A percentile compares a stretch with the other conserved stretches of the same genome.
Evolutionary conservation across 2,888 invertebrate species (phyloP).

Genomic region (Oasisia sp.): DNA sequence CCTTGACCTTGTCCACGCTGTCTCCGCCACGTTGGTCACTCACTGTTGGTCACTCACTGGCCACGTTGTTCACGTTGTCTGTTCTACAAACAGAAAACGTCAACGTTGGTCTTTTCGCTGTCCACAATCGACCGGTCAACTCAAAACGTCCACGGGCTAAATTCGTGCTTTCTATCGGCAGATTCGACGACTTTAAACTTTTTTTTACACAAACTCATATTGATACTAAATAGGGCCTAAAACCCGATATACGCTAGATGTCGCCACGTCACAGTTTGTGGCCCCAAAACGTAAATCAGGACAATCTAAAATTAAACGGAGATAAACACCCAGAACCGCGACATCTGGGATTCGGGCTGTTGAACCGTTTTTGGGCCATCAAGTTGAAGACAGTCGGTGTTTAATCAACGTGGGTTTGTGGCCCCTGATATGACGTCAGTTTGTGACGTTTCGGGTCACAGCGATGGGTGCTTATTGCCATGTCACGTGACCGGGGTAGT

Average conservation of each 20-base stretch:
- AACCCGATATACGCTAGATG: too few relatives aligned
- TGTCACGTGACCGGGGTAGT: neutral
- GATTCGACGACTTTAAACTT: neutral
- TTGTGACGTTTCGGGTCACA: neutral
- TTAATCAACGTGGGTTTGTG: neutral
- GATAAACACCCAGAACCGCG: neutral
- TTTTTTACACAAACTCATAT: too few relatives aligned
- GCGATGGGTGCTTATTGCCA: neutral
- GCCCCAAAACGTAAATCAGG: neutral
- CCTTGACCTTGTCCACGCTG: too few relatives aligned
- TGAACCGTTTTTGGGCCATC: too few relatives aligned
- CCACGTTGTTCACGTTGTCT: too few relatives aligned
- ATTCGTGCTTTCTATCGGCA: neutral
- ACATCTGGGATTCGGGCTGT: too few relatives aligned
- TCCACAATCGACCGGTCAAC: neutral
- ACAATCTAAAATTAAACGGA: neutral
- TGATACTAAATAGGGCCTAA: too few relatives aligned
- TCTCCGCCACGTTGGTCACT: too few relatives aligned
- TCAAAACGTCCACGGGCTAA: neutral
- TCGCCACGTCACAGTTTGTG: too few relatives aligned
- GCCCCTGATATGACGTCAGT: neutral
- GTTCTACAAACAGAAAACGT: too few relatives aligned
- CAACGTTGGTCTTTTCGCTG: neutral
- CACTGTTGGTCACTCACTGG: too few relatives aligned
- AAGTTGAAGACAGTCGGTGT: neutral